Evolutionary conservation across 2,888 invertebrate species (phyloP).

Genomic region (Diloba caeruleocephala): DNA sequence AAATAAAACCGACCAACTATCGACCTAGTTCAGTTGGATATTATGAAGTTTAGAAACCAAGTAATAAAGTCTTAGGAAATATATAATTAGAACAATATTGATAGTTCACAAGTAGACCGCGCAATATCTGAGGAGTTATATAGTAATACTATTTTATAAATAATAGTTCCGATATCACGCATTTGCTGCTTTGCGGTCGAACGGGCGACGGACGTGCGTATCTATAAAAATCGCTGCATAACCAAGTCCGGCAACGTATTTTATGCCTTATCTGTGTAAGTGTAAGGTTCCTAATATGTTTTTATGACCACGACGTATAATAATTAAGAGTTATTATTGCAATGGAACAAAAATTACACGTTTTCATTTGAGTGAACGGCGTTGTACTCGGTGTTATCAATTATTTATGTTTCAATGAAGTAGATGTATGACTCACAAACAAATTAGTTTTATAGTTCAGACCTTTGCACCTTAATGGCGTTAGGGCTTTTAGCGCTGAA

Average conservation of each 20-base stretch:
- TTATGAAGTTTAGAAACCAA: too few species aligned
- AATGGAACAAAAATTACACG: slow-evolving; percentile 55
- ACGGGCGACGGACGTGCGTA: slow-evolving; percentile 32
- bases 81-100: too few species aligned
- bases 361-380: slow-evolving; percentile 53
- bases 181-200: slow-evolving; percentile 35
- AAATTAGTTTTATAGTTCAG: slow-evolving; percentile 5
- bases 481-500: background rate
- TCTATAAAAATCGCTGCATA: slow-evolving; percentile 24
- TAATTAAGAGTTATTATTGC: slow-evolving; percentile 40
- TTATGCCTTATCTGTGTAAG: rapidly evolving
- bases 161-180: slow-evolving; percentile 23
- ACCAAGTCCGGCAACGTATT: background rate
- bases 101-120: background rate
- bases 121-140: background rate
- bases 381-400: slow-evolving; percentile 5
- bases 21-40: too few species aligned
- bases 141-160: slow-evolving; percentile 25
- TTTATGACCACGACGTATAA: background rate
- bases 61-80: too few species aligned
- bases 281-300: background rate
- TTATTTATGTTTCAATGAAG: slow-evolving; percentile 26
- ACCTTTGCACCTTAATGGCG: slow-evolving; percentile 13
- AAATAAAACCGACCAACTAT: too few species aligned
- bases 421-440: slow-evolving; percentile 9